Conservation (phyloP, 2,113 vertebrate genomes). For the Todiramphus saurophagus region DNA sequence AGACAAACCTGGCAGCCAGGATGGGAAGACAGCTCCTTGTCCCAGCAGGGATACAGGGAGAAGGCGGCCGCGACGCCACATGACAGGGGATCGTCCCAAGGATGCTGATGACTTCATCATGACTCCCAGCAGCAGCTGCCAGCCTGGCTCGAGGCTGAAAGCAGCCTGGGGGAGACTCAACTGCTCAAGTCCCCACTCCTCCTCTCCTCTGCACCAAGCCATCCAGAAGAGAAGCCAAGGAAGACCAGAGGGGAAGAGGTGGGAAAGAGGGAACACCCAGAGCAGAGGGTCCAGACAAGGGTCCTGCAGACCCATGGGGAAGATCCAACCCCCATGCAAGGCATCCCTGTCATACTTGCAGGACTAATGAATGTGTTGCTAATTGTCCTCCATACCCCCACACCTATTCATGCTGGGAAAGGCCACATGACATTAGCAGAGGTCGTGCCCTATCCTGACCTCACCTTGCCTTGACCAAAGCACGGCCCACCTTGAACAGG, state of each 20-base stretch:
- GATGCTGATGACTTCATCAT: neutral
- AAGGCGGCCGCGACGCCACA: neutral
- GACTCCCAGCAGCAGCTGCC: neutral
- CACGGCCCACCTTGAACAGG: neutral
- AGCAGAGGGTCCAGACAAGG: neutral
- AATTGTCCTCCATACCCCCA: neutral
- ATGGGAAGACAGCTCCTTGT: neutral
- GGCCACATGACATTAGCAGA: neutral
- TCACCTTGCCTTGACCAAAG: neutral
- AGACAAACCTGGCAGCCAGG: neutral
- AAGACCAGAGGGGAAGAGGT: neutral
- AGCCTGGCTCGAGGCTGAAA: neutral
- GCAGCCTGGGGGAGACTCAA: neutral
- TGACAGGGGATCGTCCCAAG: neutral
- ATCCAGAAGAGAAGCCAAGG: neutral
- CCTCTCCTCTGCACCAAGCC: neutral
- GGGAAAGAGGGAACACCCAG: neutral
- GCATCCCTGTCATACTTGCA: neutral
- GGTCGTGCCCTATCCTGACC: neutral
- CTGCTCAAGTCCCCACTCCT: fast-evolving
- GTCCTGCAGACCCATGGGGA: neutral
- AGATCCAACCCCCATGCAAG: neutral
- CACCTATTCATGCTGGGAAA: neutral
- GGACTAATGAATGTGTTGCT: neutral
- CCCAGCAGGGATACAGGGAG: neutral